Base-by-base conservation (phyloP, 2,113 vertebrate genomes). In the Marmota flaviventris region DNA sequence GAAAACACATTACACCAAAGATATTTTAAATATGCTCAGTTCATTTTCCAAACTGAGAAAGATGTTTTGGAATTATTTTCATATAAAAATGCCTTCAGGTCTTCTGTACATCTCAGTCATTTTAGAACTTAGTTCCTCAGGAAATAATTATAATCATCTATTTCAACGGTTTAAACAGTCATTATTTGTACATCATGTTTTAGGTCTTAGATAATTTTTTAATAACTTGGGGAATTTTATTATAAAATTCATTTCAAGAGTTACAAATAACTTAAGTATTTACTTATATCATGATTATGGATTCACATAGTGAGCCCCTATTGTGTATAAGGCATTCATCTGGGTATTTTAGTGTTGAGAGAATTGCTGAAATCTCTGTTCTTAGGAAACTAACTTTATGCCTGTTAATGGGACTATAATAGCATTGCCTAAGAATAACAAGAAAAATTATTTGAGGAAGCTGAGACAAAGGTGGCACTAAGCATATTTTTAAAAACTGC, bases 181-280 rank as follows among this genome's bases (percentile, higher is more conserved):
- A 92, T 95, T 93, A 25, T n/a, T 85, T 93, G 51, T 65, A 45
- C 42, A 32, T 86, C 95, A 96, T 65, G 86, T 73, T 63, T 95
- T 91, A 63, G 16, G 69, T 45, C 94, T 96, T 96, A 86, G 32
- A 77, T 89, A 67, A 37, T 75, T 84, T 69, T 39, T 96, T 63
- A 76, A 27, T 79, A 95, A 89, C 22, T 94, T 97, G 6, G 8
- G 0, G 39, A 61, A 61, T 48, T 58, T 45, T 88, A 95, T 96
- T 93, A 84, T 89, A 37, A 85, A 78, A 92, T 96, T 96, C 67
- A 93, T 24, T 75, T 61, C 77, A 32, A 93, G 96, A 70, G 75
- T 39, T 81, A 81, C 53, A 77, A 39, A 67, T 94, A 93, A 97
- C 83, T 84, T 86, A 89, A 96, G 94, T 85, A 95, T 69, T 75